Evolutionary conservation across 2,888 invertebrate genomes (phyloP).

Genomic region (Petrolisthes manimaculis): DNA sequence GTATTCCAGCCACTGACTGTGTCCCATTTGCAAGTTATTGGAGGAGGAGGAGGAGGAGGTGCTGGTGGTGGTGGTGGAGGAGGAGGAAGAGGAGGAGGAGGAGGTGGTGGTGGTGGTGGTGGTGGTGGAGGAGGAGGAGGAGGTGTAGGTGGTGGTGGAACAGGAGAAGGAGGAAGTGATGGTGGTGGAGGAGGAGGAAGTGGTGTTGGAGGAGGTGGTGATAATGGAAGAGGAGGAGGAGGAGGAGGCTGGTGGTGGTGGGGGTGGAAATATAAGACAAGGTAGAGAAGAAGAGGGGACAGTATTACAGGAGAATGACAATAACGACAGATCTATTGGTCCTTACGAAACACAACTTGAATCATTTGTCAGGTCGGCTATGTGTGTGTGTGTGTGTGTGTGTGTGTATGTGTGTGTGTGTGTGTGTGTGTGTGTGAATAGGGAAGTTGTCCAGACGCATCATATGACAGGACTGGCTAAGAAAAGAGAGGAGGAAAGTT

Average conservation of each 20-base stretch:
- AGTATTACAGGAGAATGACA: too few species aligned
- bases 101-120: not conserved
- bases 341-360: not conserved
- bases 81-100: not conserved
- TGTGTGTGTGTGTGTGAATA: not conserved
- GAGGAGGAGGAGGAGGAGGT: not conserved
- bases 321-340: too few species aligned
- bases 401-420: not conserved
- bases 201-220: not conserved
- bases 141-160: not conserved
- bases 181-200: not conserved
- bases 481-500: too few species aligned
- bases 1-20: too few species aligned
- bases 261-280: not conserved
- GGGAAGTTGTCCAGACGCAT: too few species aligned
- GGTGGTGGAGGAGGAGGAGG: not conserved
- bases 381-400: slow-evolving; percentile 15
- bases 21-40: too few species aligned
- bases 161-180: not conserved
- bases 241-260: not conserved
- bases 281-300: too few species aligned
- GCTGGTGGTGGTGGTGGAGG: not conserved
- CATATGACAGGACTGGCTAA: too few species aligned
- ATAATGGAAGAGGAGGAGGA: not conserved
- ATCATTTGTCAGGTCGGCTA: not conserved